phyloP scores from a whole-genome alignment of 2,888 invertebrate genomes.

The Steromphala cineraria region DNA sequence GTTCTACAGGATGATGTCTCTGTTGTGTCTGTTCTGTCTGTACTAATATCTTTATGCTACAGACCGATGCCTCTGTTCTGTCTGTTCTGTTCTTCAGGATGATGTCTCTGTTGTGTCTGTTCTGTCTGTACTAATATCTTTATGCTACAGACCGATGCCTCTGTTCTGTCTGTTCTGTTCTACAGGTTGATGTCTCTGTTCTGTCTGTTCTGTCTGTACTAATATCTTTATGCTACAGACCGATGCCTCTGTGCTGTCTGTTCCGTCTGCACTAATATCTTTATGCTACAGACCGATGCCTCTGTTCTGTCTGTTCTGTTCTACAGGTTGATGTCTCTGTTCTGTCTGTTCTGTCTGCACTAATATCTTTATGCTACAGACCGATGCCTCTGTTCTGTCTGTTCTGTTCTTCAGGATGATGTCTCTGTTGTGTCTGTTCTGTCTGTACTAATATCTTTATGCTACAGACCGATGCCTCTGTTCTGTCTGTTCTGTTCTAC shows the following conservation, averaged over 20 bases:
- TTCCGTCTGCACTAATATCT: too few relatives aligned
- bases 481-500: background rate
- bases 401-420: background rate
- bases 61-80: background rate
- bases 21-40: background rate
- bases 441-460: too few relatives aligned
- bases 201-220: background rate
- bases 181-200: background rate
- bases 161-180: background rate
- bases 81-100: background rate
- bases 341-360: background rate
- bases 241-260: background rate
- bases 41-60: too few relatives aligned
- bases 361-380: too few relatives aligned
- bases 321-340: background rate
- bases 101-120: background rate
- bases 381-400: background rate
- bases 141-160: background rate
- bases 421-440: background rate
- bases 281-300: background rate
- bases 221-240: too few relatives aligned
- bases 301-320: background rate
- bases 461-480: background rate
- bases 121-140: too few relatives aligned
- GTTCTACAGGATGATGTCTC: background rate